phyloP scores from a whole-genome alignment of 2,113 vertebrate species.

The Eudyptes chrysolophus region DNA sequence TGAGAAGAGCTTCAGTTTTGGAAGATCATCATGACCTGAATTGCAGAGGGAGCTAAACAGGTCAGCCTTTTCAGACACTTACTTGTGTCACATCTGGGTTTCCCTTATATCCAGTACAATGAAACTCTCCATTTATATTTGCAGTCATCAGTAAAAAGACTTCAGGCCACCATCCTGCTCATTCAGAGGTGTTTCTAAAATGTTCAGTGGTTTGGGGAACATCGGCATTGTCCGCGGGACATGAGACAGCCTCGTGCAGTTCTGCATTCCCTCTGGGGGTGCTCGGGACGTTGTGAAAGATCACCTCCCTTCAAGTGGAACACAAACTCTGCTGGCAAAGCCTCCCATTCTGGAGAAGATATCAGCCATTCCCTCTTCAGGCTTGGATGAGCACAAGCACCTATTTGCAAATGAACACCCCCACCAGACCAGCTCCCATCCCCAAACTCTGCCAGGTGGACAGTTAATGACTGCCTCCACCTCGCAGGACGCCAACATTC shows the following conservation, averaged over 20 bases:
- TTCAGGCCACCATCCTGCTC: background rate
- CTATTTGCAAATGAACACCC: background rate
- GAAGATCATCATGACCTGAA: background rate
- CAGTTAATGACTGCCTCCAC: background rate
- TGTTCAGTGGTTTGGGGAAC: background rate
- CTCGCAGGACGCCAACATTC: background rate
- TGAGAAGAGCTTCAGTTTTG: background rate
- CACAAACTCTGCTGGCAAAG: background rate
- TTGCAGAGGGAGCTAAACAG: background rate
- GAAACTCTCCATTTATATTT: background rate
- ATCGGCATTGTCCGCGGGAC: rapidly evolving
- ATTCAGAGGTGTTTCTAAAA: background rate
- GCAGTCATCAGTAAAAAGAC: background rate
- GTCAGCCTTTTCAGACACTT: background rate
- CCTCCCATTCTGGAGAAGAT: background rate
- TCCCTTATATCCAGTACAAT: background rate
- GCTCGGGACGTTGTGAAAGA: background rate
- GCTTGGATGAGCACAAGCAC: background rate
- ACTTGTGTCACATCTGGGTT: rapidly evolving
- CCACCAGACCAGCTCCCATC: background rate
- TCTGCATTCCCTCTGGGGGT: background rate
- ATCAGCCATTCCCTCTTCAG: background rate
- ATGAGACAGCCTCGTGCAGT: rapidly evolving
- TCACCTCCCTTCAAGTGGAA: background rate
- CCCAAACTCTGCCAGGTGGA: background rate